These are phyloP conservation scores for Emydura subglobosa DNA, from an alignment of 2,113 vertebrate species.

Conservation along the genomic window DNA sequence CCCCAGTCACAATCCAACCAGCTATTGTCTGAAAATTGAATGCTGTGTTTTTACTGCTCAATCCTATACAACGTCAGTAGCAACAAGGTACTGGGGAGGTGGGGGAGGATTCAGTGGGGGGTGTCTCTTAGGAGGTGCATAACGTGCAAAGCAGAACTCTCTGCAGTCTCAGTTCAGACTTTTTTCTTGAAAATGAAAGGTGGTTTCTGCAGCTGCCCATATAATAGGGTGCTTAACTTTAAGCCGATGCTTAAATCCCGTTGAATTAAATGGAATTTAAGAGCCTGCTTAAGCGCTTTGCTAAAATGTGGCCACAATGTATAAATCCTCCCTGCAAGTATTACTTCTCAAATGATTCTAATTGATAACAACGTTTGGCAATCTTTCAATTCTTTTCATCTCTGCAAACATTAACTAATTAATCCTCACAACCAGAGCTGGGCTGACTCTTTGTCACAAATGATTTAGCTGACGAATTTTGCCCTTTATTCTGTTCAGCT, in stretches of 20 bases:
- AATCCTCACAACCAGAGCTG: neutral
- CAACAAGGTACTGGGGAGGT: neutral
- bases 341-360: neutral
- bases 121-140: neutral
- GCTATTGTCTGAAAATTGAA: neutral
- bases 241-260: neutral
- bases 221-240: neutral
- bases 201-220: neutral
- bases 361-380: accelerated
- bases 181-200: neutral
- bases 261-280: accelerated
- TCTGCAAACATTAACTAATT: neutral
- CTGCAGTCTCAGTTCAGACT: neutral
- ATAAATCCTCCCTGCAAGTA: accelerated
- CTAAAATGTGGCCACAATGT: accelerated
- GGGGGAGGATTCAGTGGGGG: neutral
- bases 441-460: neutral
- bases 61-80: neutral
- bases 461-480: accelerated
- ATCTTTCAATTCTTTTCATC: neutral
- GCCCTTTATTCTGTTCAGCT: neutral
- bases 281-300: accelerated
- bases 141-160: neutral
- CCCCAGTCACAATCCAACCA: neutral
- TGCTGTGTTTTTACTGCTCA: neutral